A percentile compares a stretch with the other conserved stretches of the same genome.
Evolutionary conservation across 2,797 vertebrate species (phyloP).

Genomic region (Hyperoplus immaculatus): DNA sequence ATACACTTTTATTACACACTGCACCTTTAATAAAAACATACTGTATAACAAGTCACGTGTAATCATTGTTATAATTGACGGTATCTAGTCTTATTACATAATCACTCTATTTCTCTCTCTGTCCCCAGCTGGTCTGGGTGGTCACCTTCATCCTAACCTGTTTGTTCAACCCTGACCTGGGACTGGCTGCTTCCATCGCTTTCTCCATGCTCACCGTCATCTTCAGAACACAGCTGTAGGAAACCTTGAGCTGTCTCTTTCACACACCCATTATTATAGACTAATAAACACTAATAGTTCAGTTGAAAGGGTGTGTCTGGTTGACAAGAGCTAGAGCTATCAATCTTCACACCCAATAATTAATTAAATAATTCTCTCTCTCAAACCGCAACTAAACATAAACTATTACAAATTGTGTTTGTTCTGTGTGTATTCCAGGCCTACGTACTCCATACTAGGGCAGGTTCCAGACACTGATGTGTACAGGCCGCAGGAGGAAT

Average conservation of each 20-base stretch:
- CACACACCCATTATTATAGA: not conserved
- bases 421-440: slow-evolving; percentile 80
- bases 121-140: slow-evolving; percentile 91
- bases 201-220: slow-evolving; percentile 94
- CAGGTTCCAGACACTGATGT: slow-evolving; percentile 88
- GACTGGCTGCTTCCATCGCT: slow-evolving; percentile 90
- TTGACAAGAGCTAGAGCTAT: not conserved
- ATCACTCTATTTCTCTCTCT: not conserved
- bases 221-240: slow-evolving; percentile 95
- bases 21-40: no score
- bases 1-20: no score
- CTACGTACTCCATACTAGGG: slow-evolving; percentile 92
- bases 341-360: not conserved
- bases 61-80: not conserved
- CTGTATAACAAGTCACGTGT: not conserved
- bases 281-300: not conserved
- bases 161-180: slow-evolving; percentile 91
- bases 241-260: not conserved
- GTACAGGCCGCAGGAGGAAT: slow-evolving; percentile 91
- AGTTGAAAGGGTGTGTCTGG: not conserved
- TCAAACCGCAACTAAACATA: not conserved
- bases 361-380: not conserved
- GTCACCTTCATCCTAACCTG: slow-evolving; percentile 91
- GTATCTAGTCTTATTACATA: not conserved
- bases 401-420: not conserved